Percentiles rank a stretch among this genome's conserved stretches.
Conservation (phyloP, 2,888 invertebrate genomes). For the Stomorhina lunata region DNA sequence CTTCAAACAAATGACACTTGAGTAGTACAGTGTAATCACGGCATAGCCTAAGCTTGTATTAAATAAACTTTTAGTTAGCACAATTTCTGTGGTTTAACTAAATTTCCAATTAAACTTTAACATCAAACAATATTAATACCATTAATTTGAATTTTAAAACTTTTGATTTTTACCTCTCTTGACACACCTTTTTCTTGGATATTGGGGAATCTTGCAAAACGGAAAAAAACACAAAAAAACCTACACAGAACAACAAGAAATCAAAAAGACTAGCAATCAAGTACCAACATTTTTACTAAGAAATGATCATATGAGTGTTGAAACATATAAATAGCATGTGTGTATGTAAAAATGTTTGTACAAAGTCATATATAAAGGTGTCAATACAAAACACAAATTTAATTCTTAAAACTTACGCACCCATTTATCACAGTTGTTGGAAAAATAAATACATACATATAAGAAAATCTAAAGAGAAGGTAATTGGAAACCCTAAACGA, state of each 20-base stretch:
- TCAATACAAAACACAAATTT: constrained; percentile 51
- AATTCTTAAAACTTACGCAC: constrained; percentile 57
- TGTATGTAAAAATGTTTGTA: background rate
- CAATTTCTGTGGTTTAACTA: background rate
- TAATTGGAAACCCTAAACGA: constrained; percentile 56
- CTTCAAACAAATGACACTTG: too few species aligned
- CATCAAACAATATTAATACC: constrained; percentile 30
- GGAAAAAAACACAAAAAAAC: background rate
- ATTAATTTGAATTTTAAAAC: constrained; percentile 47
- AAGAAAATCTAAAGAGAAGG: background rate
- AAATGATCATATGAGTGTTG: background rate
- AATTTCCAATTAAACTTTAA: constrained; percentile 54
- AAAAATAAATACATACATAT: background rate
- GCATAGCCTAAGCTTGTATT: too few species aligned
- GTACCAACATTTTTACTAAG: background rate
- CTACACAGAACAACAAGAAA: background rate
- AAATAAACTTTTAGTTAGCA: background rate
- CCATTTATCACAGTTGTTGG: constrained; percentile 39
- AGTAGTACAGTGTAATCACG: too few species aligned
- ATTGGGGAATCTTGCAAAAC: constrained; percentile 3
- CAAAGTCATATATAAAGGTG: constrained; percentile 45
- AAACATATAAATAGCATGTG: constrained; percentile 11
- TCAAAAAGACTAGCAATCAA: background rate
- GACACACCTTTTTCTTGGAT: constrained; percentile 51
- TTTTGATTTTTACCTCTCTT: background rate